A percentile compares a stretch with the other conserved stretches of the same genome.
Conservation (phyloP, 2,113 vertebrate genomes). For the Carassius auratus region DNA sequence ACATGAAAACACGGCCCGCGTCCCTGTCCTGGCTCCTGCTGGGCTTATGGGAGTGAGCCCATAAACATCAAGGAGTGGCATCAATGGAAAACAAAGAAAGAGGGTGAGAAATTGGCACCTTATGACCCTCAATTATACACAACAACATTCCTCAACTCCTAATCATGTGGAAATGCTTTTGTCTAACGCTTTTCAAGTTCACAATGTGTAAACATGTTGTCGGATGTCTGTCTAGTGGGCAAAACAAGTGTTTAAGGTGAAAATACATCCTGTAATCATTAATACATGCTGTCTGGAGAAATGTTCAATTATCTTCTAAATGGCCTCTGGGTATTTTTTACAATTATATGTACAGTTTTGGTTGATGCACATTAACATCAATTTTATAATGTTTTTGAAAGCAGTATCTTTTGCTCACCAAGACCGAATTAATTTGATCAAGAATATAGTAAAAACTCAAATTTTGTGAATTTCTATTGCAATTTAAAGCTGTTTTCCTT, state of each 20-base stretch:
- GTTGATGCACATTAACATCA: neutral
- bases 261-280: slow-evolving; percentile 33
- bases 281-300: slow-evolving; percentile 3
- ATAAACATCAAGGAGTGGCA: slow-evolving; percentile 35
- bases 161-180: slow-evolving; percentile 34
- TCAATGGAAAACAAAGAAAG: slow-evolving; percentile 7
- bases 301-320: neutral
- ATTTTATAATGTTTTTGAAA: neutral
- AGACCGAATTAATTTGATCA: neutral
- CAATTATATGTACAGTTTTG: neutral
- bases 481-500: neutral
- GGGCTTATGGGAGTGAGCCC: slow-evolving; percentile 37
- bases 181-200: neutral
- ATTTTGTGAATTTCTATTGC: neutral
- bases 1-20: slow-evolving; percentile 49
- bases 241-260: slow-evolving; percentile 13
- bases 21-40: slow-evolving; percentile 34
- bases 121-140: slow-evolving; percentile 53
- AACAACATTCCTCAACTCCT: slow-evolving; percentile 51
- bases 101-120: neutral
- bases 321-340: neutral
- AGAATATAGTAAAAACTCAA: neutral
- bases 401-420: neutral
- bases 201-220: slow-evolving; percentile 28
- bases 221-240: slow-evolving; percentile 17